Percentiles rank a stretch among this genome's conserved stretches.
These are phyloP conservation scores for Aphidoletes aphidimyza DNA, from an alignment of 2,888 invertebrate species.

Conservation along the genomic window DNA sequence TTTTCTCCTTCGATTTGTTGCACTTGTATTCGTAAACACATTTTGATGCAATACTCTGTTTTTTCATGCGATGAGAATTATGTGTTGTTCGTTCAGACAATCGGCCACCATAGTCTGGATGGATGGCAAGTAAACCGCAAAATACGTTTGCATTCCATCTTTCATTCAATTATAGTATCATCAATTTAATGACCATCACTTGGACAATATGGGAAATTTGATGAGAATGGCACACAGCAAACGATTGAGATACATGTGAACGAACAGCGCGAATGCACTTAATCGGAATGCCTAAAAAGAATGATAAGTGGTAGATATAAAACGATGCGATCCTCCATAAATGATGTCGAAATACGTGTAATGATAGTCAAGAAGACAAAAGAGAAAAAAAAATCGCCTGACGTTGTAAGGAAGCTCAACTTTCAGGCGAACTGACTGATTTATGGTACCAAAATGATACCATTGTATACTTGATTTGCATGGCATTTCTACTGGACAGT, in stretches of 20 bases:
- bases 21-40: neutral
- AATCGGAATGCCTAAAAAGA: neutral
- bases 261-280: neutral
- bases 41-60: neutral
- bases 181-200: slow-evolving; percentile 9
- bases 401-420: neutral
- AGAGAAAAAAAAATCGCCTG: neutral
- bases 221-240: neutral
- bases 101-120: neutral
- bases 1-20: neutral
- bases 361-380: neutral
- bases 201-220: slow-evolving; percentile 3
- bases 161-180: slow-evolving; percentile 45
- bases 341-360: neutral
- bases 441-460: neutral
- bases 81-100: neutral
- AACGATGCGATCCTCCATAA: neutral
- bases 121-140: neutral
- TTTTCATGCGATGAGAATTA: neutral
- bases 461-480: neutral
- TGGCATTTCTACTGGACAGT: slow-evolving; percentile 8
- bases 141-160: slow-evolving; percentile 9
- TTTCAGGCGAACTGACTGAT: neutral
- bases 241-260: slow-evolving; percentile 28
- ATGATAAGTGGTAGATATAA: slow-evolving; percentile 22